These are phyloP conservation scores for Smutsia gigantea DNA, from an alignment of 2,797 vertebrate genomes.

Conservation along the genomic window DNA sequence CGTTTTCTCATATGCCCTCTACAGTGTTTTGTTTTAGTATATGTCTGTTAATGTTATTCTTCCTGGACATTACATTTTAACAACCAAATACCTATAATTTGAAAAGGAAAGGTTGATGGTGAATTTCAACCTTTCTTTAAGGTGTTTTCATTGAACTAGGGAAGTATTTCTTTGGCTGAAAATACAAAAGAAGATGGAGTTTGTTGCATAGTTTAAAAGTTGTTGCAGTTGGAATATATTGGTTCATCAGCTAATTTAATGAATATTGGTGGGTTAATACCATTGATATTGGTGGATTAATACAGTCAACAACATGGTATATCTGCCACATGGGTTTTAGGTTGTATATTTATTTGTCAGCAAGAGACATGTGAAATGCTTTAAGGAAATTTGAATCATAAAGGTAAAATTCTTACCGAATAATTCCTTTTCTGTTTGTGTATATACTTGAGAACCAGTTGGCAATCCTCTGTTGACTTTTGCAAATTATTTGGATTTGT, in stretches of 20 bases:
- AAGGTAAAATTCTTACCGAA: slow-evolving; percentile 52
- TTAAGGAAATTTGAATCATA: slow-evolving; percentile 60
- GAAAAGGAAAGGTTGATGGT: neutral
- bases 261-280: slow-evolving; percentile 51
- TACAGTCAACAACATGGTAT: slow-evolving; percentile 26
- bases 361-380: slow-evolving; percentile 40
- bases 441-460: slow-evolving; percentile 19
- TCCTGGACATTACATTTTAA: neutral
- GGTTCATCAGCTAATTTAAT: slow-evolving; percentile 35
- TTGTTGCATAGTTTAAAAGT: slow-evolving; percentile 38
- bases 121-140: neutral
- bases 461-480: neutral
- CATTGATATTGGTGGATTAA: slow-evolving; percentile 49
- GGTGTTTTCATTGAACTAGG: neutral
- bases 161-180: neutral
- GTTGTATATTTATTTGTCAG: slow-evolving; percentile 71
- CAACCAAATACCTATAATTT: too few relatives aligned
- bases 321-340: slow-evolving; percentile 21
- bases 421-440: slow-evolving; percentile 48
- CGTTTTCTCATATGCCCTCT: neutral
- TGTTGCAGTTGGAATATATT: slow-evolving; percentile 67
- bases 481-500: slow-evolving; percentile 12
- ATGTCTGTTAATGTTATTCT: neutral
- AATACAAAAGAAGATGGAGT: neutral
- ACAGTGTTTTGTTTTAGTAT: neutral